A percentile compares a stretch with the other conserved stretches of the same genome.
These are phyloP conservation scores for Anthoscopus minutus DNA, from an alignment of 2,113 vertebrate genomes.

Conservation along the genomic window DNA sequence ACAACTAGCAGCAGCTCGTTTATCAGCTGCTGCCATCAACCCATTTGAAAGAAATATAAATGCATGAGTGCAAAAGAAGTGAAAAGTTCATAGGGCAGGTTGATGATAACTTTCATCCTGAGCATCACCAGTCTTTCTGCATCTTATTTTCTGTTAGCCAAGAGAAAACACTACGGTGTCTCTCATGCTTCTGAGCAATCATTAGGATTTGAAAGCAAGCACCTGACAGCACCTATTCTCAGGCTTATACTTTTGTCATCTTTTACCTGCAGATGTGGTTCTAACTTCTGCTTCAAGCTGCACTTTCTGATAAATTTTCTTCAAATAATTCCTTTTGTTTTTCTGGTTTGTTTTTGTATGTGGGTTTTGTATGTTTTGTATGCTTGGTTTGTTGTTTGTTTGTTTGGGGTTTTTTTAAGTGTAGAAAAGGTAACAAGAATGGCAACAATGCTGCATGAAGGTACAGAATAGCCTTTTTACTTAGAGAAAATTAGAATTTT, in stretches of 20 bases:
- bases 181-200: background rate
- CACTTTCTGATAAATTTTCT: background rate
- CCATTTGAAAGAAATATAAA: conserved; percentile 25
- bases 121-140: background rate
- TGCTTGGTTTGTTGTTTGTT: background rate
- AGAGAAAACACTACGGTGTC: background rate
- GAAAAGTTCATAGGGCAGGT: background rate
- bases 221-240: background rate
- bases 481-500: background rate
- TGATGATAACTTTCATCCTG: background rate
- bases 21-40: background rate
- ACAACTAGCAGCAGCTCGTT: conserved; percentile 17
- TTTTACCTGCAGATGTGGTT: background rate
- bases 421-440: background rate
- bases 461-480: background rate
- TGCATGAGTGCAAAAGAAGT: background rate
- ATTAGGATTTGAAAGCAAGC: background rate
- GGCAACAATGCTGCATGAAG: background rate
- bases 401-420: background rate
- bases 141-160: background rate
- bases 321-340: background rate
- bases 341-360: background rate
- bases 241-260: background rate
- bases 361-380: background rate
- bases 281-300: background rate